Evolutionary conservation across 2,113 vertebrate species (phyloP), one percentile per base, ranked within the genome.

Genomic region (pig (Sus scrofa)): DNA sequence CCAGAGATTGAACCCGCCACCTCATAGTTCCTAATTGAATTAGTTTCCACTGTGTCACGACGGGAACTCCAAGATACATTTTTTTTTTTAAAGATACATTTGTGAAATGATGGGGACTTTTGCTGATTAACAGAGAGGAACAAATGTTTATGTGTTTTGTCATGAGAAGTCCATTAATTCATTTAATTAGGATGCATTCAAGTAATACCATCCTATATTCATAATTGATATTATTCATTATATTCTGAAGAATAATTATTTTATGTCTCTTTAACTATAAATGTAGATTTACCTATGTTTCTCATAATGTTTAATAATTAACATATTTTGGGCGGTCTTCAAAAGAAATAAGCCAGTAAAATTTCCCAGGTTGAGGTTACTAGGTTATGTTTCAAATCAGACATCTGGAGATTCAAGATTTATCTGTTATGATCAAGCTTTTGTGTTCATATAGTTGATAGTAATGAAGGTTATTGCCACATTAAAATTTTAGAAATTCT

Each of bases 161-260:
- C 16, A 52, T 86, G 27, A 89, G 65, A 96, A 79, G 50, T 71
- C 56, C 12, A 22, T 26, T 37, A 32, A 65, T 82, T 96, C 30
- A 68, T 39, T 95, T 88, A 68, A 82, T 75, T 83, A 88, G 74
- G 65, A 56, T 89, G 10, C 30, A 75, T 44, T 85, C 3, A 83
- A 54, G 67, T 91, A 71, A 77, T 93, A 70, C 32, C 7, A 15
- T 19, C 52, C 13, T 81, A 1, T 68, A 52, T 73, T 68, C 58
- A 62, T 86, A 62, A 73, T 75, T 93, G 24, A 2, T 54, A 95
- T 74, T 34, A 81, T 56, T 95, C 26, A 75, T 86, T 79, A 19
- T 78, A 78, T 92, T 90, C 52, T 95, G 24, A 83, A 85, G 20
- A 95, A 74, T 62, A 77, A 70, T 82, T 65, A 73, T 86, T 93